phyloP scores from a whole-genome alignment of 2,888 invertebrate genomes.

The Drosophila imparisetae region DNA sequence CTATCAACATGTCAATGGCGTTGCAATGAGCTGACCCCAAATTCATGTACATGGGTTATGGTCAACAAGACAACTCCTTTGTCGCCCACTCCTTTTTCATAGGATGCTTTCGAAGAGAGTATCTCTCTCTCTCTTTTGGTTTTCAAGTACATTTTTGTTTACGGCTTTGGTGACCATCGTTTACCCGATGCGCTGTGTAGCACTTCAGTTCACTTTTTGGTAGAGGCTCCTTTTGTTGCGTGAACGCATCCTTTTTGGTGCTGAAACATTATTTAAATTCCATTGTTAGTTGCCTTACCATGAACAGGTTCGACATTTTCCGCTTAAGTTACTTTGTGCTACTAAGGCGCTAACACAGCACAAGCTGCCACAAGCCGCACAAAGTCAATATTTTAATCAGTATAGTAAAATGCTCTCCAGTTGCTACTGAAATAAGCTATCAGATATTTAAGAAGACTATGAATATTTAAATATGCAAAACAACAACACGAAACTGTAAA shows the following conservation, averaged over 20 bases:
- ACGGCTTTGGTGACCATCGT: slow-evolving; percentile 16
- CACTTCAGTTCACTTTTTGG: slow-evolving; percentile 2
- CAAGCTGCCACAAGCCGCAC: slow-evolving; percentile 21
- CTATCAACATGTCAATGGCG: slow-evolving; percentile 28
- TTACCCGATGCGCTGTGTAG: slow-evolving; percentile 2
- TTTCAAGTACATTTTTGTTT: slow-evolving; percentile 21
- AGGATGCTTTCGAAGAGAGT: slow-evolving; percentile 28
- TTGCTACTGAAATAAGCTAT: background rate
- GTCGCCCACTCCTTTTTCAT: slow-evolving; percentile 24
- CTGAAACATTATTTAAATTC: slow-evolving; percentile 58
- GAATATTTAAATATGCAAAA: background rate
- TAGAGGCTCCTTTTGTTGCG: slow-evolving; percentile 27
- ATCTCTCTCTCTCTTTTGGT: slow-evolving; percentile 8
- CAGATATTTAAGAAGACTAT: background rate
- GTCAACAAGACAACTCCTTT: slow-evolving; percentile 11
- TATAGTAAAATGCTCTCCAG: slow-evolving; percentile 18
- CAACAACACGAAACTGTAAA: background rate
- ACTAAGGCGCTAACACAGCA: slow-evolving; percentile 50
- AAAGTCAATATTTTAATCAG: slow-evolving; percentile 30
- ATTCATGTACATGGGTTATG: slow-evolving; percentile 3
- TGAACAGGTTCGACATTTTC: slow-evolving; percentile 44
- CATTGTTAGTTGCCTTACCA: slow-evolving; percentile 35
- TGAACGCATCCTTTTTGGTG: slow-evolving; percentile 43
- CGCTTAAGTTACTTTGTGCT: slow-evolving; percentile 58
- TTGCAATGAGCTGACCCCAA: slow-evolving; percentile 13